Conservation (phyloP, 2,888 invertebrate species). For the Artemia sp. region DNA sequence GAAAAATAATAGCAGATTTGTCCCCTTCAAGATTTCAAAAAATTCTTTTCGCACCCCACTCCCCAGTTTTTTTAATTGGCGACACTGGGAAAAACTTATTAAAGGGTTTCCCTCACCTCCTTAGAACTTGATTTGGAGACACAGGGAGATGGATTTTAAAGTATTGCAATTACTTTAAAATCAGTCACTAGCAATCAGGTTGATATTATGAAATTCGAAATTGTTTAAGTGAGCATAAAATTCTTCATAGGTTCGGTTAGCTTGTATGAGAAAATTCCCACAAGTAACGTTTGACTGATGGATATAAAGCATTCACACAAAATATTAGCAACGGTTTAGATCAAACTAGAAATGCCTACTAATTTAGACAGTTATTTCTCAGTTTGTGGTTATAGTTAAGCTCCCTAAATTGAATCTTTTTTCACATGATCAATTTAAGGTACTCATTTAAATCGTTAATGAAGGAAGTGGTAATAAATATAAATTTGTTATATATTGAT, state of each 20-base stretch:
- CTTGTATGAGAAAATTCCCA: conserved; percentile 6
- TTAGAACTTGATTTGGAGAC: too few relatives aligned
- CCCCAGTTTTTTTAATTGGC: too few relatives aligned
- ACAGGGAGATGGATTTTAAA: too few relatives aligned
- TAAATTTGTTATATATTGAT: too few relatives aligned
- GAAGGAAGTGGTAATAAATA: too few relatives aligned
- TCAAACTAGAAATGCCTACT: not conserved
- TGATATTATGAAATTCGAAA: not conserved
- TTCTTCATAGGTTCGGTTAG: not conserved
- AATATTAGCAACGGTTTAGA: conserved; percentile 13
- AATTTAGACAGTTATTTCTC: conserved; percentile 14
- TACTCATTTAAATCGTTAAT: too few relatives aligned
- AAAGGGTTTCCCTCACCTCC: too few relatives aligned
- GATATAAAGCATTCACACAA: conserved; percentile 13
- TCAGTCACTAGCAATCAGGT: conserved; percentile 16
- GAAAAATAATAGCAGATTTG: too few relatives aligned
- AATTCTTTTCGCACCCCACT: too few relatives aligned
- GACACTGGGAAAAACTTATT: too few relatives aligned
- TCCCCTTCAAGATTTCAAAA: too few relatives aligned
- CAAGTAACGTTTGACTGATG: conserved; percentile 12
- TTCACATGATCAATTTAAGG: conserved; percentile 11
- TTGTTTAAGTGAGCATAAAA: conserved; percentile 13
- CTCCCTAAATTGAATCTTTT: not conserved
- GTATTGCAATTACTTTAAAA: not conserved
- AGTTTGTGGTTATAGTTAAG: conserved; percentile 6